phyloP scores from a whole-genome alignment of 1,140 invertebrate genomes.

The Calycopis cecrops region DNA sequence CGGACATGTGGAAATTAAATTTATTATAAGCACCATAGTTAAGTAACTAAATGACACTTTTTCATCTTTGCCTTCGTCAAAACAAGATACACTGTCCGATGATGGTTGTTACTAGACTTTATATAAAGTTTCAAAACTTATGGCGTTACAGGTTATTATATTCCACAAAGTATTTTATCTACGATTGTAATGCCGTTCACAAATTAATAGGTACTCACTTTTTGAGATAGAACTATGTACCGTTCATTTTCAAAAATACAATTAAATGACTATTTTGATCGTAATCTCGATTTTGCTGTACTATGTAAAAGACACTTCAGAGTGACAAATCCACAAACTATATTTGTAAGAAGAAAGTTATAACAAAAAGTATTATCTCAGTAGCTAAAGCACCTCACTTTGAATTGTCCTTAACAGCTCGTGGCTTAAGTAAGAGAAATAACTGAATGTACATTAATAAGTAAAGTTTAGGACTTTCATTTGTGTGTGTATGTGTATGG shows the following conservation, averaged over 20 bases:
- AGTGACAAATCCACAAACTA: background rate
- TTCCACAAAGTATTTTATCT: no score
- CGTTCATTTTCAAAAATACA: constrained; percentile 2
- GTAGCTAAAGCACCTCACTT: background rate
- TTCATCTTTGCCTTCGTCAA: constrained; percentile 4
- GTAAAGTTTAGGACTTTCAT: constrained; percentile 19
- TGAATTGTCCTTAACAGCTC: constrained; percentile 1
- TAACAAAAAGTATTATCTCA: no score
- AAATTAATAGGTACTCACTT: background rate
- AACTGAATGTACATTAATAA: constrained; percentile 3
- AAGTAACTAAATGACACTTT: constrained; percentile 5
- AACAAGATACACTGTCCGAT: background rate
- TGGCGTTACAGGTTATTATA: no score
- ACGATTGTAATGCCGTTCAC: no score
- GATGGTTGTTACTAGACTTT: background rate
- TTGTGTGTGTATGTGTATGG: constrained; percentile 23
- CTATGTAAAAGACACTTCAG: constrained; percentile 5
- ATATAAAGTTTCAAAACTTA: constrained; percentile 3
- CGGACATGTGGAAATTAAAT: constrained; percentile 6
- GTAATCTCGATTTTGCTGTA: constrained; percentile 4
- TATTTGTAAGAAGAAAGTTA: no score
- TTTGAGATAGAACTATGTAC: background rate
- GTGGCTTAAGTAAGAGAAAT: constrained; percentile 5
- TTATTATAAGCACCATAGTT: constrained; percentile 10
- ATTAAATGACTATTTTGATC: constrained; percentile 9